phyloP scores from a whole-genome alignment of 2,888 invertebrate species.

The Drosophila putrida region DNA sequence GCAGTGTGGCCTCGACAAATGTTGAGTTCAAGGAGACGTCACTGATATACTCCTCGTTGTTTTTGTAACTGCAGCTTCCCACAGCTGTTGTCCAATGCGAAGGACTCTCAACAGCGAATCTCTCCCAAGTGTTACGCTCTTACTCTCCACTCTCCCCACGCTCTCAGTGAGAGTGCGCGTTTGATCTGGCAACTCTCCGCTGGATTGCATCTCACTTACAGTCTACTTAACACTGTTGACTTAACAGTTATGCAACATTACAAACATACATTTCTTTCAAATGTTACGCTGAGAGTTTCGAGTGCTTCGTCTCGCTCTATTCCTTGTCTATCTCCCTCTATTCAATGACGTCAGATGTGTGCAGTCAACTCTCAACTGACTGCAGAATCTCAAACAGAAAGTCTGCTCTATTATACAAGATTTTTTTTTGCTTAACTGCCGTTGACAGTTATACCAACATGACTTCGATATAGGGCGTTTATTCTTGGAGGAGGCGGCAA shows the following conservation, averaged over 20 bases:
- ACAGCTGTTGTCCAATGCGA: constrained; percentile 66
- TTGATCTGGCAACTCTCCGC: constrained; percentile 27
- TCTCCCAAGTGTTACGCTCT: constrained; percentile 32
- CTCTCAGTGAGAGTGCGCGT: constrained; percentile 46
- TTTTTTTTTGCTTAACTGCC: constrained; percentile 9
- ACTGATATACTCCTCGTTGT: constrained; percentile 51
- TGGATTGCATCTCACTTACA: constrained; percentile 39
- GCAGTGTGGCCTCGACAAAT: constrained; percentile 71
- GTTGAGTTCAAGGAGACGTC: constrained; percentile 82
- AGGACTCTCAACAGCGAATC: constrained; percentile 52
- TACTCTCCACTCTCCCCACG: constrained; percentile 3
- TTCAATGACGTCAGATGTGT: constrained; percentile 64
- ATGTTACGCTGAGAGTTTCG: constrained; percentile 20
- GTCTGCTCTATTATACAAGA: constrained; percentile 30
- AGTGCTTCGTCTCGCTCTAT: not conserved
- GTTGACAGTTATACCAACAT: constrained; percentile 52
- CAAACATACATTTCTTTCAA: constrained; percentile 5
- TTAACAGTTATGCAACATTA: constrained; percentile 78
- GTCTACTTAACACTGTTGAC: constrained; percentile 67
- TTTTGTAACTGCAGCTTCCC: constrained; percentile 56
- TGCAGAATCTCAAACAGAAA: constrained; percentile 15
- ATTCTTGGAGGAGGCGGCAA: not conserved
- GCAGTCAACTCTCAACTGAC: constrained; percentile 22
- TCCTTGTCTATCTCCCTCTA: constrained; percentile 2
- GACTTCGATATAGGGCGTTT: constrained; percentile 56